Conservation (phyloP, 2,797 vertebrate species). For the Hoplostethus atlanticus region DNA sequence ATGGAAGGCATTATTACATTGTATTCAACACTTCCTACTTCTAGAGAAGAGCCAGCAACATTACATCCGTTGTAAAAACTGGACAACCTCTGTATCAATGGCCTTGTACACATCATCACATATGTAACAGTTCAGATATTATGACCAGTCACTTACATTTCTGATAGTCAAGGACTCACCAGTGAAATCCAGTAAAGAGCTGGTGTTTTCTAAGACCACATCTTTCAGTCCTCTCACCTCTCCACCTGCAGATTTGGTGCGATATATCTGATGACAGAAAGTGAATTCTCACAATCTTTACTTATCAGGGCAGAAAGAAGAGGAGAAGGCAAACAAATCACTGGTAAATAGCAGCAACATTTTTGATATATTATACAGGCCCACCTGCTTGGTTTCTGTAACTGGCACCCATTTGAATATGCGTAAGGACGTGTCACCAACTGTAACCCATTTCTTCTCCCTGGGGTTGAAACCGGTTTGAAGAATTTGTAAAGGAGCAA, state of each 20-base stretch:
- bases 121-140: neutral
- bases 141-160: too few species aligned
- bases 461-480: slow-evolving; percentile 74
- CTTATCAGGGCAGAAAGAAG: neutral
- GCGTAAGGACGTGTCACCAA: slow-evolving; percentile 96
- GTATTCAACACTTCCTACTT: too few species aligned
- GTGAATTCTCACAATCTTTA: neutral
- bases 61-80: too few species aligned
- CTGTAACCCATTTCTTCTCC: slow-evolving; percentile 99
- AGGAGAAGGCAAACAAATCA: too few species aligned
- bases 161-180: slow-evolving; percentile 80
- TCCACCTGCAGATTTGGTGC: slow-evolving; percentile 89
- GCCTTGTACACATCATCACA: neutral
- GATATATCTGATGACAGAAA: slow-evolving; percentile 89
- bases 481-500: slow-evolving; percentile 16
- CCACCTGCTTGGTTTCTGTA: slow-evolving; percentile 95
- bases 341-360: neutral
- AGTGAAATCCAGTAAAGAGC: slow-evolving; percentile 95
- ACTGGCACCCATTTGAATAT: slow-evolving; percentile 99
- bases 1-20: too few species aligned
- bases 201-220: slow-evolving; percentile 90
- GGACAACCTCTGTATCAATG: neutral
- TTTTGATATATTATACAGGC: slow-evolving; percentile 5
- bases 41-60: too few species aligned
- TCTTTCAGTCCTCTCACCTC: slow-evolving; percentile 89